phyloP scores from a whole-genome alignment of 2,113 vertebrate genomes.

The Ahaetulla prasina region DNA sequence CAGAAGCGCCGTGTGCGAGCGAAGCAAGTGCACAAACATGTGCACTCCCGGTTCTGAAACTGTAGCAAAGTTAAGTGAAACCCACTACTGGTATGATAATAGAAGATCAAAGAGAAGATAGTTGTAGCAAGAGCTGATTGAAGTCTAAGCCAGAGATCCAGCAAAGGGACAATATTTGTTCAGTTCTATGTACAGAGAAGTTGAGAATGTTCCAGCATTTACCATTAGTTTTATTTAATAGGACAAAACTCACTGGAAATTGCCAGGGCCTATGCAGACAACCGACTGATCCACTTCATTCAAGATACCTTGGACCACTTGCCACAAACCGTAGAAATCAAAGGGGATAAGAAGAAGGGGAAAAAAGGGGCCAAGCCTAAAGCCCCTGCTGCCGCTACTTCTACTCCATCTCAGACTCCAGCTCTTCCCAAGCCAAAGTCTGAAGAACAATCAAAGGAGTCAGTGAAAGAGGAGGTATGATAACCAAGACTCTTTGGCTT shows the following conservation, averaged over 20 bases:
- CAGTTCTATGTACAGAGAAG: neutral
- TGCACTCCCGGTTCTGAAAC: too few relatives aligned
- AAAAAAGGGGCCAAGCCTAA: constrained; percentile 61
- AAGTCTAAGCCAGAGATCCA: neutral
- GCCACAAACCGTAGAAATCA: constrained; percentile 66
- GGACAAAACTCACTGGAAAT: constrained; percentile 79
- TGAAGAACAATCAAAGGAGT: neutral
- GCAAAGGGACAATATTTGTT: neutral
- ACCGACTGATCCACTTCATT: constrained; percentile 75
- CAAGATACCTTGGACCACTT: constrained; percentile 73
- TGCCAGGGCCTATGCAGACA: constrained; percentile 77
- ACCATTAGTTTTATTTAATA: constrained; percentile 47
- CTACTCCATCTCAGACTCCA: neutral
- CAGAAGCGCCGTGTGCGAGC: too few relatives aligned
- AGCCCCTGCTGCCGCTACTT: neutral
- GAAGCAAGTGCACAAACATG: too few relatives aligned
- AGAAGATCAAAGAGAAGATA: neutral
- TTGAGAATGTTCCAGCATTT: neutral
- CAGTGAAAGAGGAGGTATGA: constrained; percentile 61
- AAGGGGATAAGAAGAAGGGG: constrained; percentile 55
- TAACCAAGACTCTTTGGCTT: neutral
- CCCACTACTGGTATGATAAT: neutral
- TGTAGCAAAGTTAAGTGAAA: too few relatives aligned
- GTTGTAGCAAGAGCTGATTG: neutral
- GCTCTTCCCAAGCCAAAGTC: neutral